Conservation (phyloP, 2,888 invertebrate species). For the Apamea anceps region DNA sequence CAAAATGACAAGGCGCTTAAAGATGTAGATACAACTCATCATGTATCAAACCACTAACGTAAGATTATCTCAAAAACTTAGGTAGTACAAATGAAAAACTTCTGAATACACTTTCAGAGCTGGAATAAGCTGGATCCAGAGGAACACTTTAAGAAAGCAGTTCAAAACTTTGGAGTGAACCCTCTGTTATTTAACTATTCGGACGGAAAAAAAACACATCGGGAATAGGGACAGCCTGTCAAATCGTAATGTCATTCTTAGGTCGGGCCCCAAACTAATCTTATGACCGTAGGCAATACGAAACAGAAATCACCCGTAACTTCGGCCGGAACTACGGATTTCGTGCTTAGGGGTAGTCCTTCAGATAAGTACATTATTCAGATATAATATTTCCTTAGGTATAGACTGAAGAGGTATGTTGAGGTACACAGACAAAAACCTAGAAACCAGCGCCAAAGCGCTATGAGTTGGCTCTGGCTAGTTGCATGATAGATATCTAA, state of each 20-base stretch:
- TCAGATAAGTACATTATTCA: not conserved
- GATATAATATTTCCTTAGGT: not conserved
- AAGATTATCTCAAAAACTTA: not conserved
- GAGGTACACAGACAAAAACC: not conserved
- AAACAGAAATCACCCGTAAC: too few relatives aligned
- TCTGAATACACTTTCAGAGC: not conserved
- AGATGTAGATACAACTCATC: not conserved
- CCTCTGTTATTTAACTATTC: not conserved
- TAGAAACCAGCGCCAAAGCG: not conserved
- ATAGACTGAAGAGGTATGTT: not conserved
- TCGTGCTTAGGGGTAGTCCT: not conserved
- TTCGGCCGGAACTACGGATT: not conserved
- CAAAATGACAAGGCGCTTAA: not conserved
- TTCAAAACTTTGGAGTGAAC: not conserved
- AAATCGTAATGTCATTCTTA: not conserved
- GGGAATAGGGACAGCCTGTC: not conserved
- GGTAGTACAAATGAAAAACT: not conserved
- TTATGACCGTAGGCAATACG: not conserved
- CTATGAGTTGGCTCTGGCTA: not conserved
- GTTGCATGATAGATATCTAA: constrained; percentile 5
- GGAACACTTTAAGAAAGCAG: not conserved
- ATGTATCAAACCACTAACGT: not conserved
- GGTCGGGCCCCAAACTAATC: not conserved
- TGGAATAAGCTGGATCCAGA: not conserved
- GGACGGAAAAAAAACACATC: not conserved